Evolutionary conservation across 2,797 vertebrate genomes (phyloP), one percentile per base, ranked within the genome.

Genomic region (Bucorvus abyssinicus): DNA sequence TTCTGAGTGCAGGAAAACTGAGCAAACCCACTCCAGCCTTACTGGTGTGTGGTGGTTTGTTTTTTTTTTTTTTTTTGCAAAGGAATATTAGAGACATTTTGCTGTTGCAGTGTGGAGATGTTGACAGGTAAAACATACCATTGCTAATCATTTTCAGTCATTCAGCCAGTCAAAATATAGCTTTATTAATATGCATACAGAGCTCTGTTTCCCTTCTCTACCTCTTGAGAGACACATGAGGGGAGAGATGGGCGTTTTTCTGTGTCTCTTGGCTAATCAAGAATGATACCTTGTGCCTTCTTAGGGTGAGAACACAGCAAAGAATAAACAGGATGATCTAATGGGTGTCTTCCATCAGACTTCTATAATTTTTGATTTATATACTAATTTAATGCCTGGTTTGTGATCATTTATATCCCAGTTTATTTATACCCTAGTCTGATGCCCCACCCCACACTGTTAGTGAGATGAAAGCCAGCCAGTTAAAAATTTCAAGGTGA

Each of bases 91-190:
- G 29, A 81, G 50, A 50, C 29, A 50, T 80, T 87, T 93, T 95
- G 78, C 80, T 92, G 34, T 90, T 96, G 86, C 50, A 60, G 34
- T 14, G 55, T 89, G 61, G 84, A 93, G 89, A 93, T 94, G 92
- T 91, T 95, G 95, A 95, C 94, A 97, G 95, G 91, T 96, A 94
- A 94, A 97, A 87, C 84, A 92, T 76, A 95, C 73, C 55, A 38
- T 71, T 3, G n/a, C 84, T 95, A 94, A 97, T 96, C 14, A 95
- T 94, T 95, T 94, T 73, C 63, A 96, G 96, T 96, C 84, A 93
- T 92, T 93, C 90, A 97, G 18, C 55, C 70, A 95, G 91, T 95
- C 96, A 97, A 97, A 96, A 96, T 96, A 96, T n/a, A 92, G 71
- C 82, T 96, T 92, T 95, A 97, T 97, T 96, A 96, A 96, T 95